Conservation (phyloP, 2,888 invertebrate species). For the Pogonocherus hispidulus region DNA sequence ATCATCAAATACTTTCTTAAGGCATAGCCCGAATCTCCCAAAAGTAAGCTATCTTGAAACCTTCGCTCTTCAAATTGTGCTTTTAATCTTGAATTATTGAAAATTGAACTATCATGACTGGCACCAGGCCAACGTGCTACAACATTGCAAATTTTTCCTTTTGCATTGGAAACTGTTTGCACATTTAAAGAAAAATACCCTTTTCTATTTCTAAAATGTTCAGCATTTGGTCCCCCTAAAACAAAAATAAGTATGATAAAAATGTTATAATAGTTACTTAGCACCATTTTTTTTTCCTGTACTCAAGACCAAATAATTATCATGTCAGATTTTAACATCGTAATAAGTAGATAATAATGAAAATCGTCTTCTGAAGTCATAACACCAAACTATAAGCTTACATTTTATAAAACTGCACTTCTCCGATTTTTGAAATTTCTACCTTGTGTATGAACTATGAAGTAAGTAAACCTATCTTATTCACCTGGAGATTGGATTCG, state of each 20-base stretch:
- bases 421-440: no score
- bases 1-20: not conserved
- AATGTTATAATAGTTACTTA: conserved; percentile 7
- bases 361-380: no score
- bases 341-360: no score
- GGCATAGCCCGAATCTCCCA: no score
- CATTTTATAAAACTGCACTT: not conserved
- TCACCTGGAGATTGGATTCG: not conserved
- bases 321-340: no score
- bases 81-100: not conserved
- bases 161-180: no score
- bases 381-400: not conserved
- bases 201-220: no score
- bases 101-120: conserved; percentile 13
- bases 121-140: not conserved
- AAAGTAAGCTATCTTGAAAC: not conserved
- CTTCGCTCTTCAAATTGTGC: not conserved
- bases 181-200: no score
- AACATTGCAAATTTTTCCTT: conserved; percentile 14
- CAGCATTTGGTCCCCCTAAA: no score
- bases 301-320: no score
- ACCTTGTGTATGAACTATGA: no score
- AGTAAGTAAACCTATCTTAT: no score
- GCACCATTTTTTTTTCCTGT: not conserved
- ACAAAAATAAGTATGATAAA: not conserved